Conservation (phyloP, 2,888 invertebrate species). For the Caenorhabditis sp. region DNA sequence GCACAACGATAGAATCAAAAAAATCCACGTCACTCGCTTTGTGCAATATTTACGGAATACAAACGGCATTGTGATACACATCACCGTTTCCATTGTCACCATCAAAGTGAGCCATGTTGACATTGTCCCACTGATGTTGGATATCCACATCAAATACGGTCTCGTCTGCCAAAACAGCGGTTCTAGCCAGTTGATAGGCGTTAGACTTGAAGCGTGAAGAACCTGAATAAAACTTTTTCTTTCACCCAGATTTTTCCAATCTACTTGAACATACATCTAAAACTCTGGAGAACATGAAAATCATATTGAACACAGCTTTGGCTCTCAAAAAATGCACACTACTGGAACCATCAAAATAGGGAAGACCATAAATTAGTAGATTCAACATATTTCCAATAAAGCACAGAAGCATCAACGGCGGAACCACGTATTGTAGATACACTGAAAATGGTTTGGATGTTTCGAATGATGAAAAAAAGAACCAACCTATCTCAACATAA, state of each 20-base stretch:
- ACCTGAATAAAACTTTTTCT: background rate
- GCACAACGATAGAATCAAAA: constrained; percentile 31
- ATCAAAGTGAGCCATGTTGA: constrained; percentile 66
- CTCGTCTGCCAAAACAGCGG: constrained; percentile 63
- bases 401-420: constrained; percentile 61
- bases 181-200: constrained; percentile 52
- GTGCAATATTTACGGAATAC: constrained; percentile 66
- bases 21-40: constrained; percentile 47
- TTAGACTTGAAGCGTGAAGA: constrained; percentile 56
- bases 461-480: background rate
- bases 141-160: constrained; percentile 63
- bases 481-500: constrained; percentile 39
- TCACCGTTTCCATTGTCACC: constrained; percentile 65
- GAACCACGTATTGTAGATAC: constrained; percentile 55
- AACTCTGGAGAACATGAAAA: constrained; percentile 62
- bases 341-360: constrained; percentile 65
- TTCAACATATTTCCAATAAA: constrained; percentile 64
- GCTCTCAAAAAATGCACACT: constrained; percentile 65
- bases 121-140: constrained; percentile 67
- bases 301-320: constrained; percentile 62
- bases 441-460: constrained; percentile 18
- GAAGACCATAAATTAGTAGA: constrained; percentile 64
- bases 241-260: constrained; percentile 8
- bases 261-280: too few relatives aligned
- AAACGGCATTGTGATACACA: constrained; percentile 66